Conservation (phyloP, 2,797 vertebrate species). For the Euthynnus affinis region DNA sequence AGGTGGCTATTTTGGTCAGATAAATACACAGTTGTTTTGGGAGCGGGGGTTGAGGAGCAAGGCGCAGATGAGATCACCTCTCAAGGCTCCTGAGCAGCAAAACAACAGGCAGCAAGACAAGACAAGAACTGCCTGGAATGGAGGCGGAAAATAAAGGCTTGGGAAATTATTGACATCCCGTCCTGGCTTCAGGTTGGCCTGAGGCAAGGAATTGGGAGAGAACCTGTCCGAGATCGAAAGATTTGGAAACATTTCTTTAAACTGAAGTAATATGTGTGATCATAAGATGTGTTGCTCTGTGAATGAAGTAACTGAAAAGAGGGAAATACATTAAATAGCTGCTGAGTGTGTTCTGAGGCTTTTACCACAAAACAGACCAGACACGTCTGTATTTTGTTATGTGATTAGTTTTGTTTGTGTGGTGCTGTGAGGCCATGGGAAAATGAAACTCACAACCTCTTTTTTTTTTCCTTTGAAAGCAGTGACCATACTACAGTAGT, state of each 20-base stretch:
- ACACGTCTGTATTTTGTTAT: conserved; percentile 54
- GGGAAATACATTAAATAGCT: conserved; percentile 15
- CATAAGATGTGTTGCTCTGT: conserved; percentile 15
- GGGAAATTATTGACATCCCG: conserved; percentile 74
- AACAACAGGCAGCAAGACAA: conserved; percentile 82
- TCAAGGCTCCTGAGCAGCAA: conserved; percentile 73
- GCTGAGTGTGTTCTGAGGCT: conserved; percentile 41
- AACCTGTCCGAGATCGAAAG: conserved; percentile 33
- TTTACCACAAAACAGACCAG: conserved; percentile 47
- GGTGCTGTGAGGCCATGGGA: conserved; percentile 52
- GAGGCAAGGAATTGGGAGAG: conserved; percentile 52
- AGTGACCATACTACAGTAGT: neutral
- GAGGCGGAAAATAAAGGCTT: conserved; percentile 74
- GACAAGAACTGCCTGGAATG: conserved; percentile 75
- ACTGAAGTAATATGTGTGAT: conserved; percentile 32
- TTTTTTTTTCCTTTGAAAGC: conserved; percentile 15
- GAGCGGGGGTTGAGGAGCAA: conserved; percentile 74
- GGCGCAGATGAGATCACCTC: conserved; percentile 83
- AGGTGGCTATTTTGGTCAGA: conserved; percentile 87
- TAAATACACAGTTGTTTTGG: conserved; percentile 85
- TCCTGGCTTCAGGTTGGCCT: conserved; percentile 55
- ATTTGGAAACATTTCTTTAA: conserved; percentile 27
- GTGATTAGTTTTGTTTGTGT: conserved; percentile 50
- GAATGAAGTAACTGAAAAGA: conserved; percentile 21
- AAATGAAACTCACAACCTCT: conserved; percentile 43